Percentiles rank a stretch among this genome's conserved stretches.
phyloP scores from a whole-genome alignment of 2,113 vertebrate species.

The Alces alces region DNA sequence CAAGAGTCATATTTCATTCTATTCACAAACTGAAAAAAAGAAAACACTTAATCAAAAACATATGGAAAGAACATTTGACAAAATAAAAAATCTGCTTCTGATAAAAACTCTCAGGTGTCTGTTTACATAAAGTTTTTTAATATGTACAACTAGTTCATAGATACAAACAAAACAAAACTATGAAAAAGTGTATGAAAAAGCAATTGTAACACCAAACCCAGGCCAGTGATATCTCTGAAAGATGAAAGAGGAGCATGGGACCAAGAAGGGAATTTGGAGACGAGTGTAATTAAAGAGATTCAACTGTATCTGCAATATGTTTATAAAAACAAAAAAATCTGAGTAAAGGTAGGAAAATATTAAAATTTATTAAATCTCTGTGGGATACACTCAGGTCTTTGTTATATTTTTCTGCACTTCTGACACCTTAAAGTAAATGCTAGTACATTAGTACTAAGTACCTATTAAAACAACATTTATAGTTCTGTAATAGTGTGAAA shows the following conservation, averaged over 20 bases:
- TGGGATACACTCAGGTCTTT: not conserved
- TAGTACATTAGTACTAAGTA: not conserved
- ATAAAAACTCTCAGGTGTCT: not conserved
- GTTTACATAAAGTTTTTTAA: not conserved
- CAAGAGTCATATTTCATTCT: not conserved
- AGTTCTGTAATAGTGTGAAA: not conserved
- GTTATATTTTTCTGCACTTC: not conserved
- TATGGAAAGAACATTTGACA: not conserved
- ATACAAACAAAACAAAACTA: not conserved
- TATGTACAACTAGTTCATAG: not conserved
- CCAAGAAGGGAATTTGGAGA: not conserved
- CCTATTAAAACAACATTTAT: not conserved
- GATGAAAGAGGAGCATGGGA: not conserved
- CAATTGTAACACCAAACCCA: not conserved
- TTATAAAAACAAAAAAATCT: not conserved
- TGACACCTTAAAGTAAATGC: not conserved
- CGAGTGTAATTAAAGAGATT: not conserved
- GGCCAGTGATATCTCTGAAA: not conserved
- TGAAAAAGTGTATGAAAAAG: not conserved
- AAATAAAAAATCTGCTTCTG: not conserved
- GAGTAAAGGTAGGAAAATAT: not conserved
- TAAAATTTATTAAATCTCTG: not conserved
- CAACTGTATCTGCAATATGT: not conserved
- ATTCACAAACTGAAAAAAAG: not conserved
- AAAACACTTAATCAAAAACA: not conserved